These are phyloP conservation scores for Vicugna pacos DNA, from an alignment of 2,113 vertebrate species.

Conservation along the genomic window DNA sequence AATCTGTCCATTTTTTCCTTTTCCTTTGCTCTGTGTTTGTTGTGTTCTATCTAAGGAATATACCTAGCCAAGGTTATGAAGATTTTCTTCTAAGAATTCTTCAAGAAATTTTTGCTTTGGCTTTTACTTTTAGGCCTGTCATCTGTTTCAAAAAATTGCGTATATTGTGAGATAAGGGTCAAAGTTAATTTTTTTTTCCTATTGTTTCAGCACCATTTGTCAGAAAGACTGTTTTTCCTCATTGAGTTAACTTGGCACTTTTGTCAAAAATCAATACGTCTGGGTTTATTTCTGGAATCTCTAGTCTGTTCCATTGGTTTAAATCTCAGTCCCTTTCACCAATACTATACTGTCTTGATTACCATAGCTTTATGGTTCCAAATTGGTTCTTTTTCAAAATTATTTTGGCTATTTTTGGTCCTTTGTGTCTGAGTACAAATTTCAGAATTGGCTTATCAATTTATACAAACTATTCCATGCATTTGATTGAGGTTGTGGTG, in stretches of 20 bases:
- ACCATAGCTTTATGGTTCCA: not conserved
- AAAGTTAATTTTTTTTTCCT: not conserved
- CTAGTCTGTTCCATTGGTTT: not conserved
- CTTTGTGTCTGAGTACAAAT: not conserved
- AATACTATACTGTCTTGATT: not conserved
- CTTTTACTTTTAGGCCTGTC: not conserved
- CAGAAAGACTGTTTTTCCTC: not conserved
- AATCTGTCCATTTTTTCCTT: not conserved
- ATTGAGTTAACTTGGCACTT: not conserved
- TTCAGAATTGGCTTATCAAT: not conserved
- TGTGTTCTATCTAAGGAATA: not conserved
- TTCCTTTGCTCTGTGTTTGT: not conserved
- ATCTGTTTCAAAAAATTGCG: not conserved
- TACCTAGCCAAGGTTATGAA: not conserved
- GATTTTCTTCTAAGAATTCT: not conserved
- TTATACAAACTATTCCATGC: not conserved
- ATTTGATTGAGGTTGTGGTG: not conserved
- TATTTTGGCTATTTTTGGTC: not conserved
- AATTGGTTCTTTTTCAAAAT: not conserved
- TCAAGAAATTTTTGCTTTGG: not conserved
- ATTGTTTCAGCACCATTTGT: constrained; percentile 26
- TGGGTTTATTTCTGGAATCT: not conserved
- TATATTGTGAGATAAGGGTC: not conserved
- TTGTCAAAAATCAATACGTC: not conserved
- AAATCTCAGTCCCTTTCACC: not conserved